Conservation (phyloP, 37 sponge, comb jelly and placozoan genomes). For the Dysidea cf. avara region DNA sequence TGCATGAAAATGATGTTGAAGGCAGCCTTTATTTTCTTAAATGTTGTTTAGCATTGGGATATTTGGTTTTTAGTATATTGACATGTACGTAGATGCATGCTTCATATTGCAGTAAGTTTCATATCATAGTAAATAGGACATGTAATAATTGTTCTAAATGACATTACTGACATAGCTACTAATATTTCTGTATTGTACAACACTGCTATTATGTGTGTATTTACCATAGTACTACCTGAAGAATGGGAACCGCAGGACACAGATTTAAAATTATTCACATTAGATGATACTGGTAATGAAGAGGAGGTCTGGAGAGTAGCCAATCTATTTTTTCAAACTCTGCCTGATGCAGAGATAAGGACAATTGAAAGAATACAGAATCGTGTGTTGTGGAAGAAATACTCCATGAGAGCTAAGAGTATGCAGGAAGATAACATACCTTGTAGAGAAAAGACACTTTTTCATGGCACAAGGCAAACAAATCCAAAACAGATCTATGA, state of each 20-base stretch:
- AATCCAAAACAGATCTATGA: conserved; percentile 40
- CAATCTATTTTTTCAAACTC: conserved; percentile 5
- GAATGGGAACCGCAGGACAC: conserved; percentile 32
- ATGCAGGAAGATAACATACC: conserved; percentile 14
- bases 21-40: too few relatives aligned
- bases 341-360: conserved; percentile 26
- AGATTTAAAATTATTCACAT: conserved; percentile 8
- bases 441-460: conserved; percentile 26
- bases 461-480: conserved; percentile 54
- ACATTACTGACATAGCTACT: too few relatives aligned
- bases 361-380: conserved; percentile 62
- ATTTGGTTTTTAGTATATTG: too few relatives aligned
- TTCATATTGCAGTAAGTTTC: too few relatives aligned
- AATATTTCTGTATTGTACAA: too few relatives aligned
- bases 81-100: too few relatives aligned
- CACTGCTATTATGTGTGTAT: too few relatives aligned
- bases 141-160: too few relatives aligned
- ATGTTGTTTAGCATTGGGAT: too few relatives aligned
- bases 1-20: too few relatives aligned
- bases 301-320: conserved; percentile 26
- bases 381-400: conserved; percentile 50
- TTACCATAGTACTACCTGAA: conserved; percentile 38
- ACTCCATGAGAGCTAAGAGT: conserved; percentile 12
- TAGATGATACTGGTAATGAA: background rate
- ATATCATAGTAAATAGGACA: too few relatives aligned